Evolutionary conservation across 2,113 vertebrate genomes (phyloP).

Genomic region (Psophia crepitans): DNA sequence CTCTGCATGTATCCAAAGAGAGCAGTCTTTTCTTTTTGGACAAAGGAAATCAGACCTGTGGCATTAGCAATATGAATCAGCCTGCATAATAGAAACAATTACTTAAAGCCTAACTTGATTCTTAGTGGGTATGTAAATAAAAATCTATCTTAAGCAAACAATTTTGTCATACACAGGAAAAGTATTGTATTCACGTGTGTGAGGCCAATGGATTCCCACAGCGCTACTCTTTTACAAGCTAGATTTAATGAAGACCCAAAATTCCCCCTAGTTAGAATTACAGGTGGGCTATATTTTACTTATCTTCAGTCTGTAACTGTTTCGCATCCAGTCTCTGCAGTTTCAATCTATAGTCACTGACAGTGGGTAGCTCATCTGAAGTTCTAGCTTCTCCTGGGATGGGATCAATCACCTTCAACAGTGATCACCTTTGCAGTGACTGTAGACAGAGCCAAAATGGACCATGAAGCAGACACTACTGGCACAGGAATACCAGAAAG

Average conservation of each 20-base stretch:
- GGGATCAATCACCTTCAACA: neutral
- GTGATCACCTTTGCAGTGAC: neutral
- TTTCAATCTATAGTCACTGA: neutral
- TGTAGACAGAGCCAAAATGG: neutral
- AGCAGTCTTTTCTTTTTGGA: neutral
- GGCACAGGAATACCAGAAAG: rapidly evolving
- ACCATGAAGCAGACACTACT: neutral
- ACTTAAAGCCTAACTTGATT: neutral
- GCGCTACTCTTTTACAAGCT: neutral
- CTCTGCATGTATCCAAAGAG: neutral
- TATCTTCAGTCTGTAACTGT: neutral
- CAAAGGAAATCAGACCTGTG: neutral
- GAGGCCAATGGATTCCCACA: neutral
- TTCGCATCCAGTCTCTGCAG: neutral
- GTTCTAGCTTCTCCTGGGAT: neutral
- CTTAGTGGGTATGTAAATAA: neutral
- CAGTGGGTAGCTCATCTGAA: neutral
- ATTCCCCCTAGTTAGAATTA: neutral
- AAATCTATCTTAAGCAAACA: neutral
- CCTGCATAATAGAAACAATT: neutral
- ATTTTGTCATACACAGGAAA: neutral
- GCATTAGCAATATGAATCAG: neutral
- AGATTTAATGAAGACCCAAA: neutral
- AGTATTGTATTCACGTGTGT: neutral
- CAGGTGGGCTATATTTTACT: neutral